Percentiles rank a stretch among this genome's conserved stretches.
These are phyloP conservation scores for Drosophila pegasa DNA, from an alignment of 2,888 invertebrate genomes.

Conservation along the genomic window DNA sequence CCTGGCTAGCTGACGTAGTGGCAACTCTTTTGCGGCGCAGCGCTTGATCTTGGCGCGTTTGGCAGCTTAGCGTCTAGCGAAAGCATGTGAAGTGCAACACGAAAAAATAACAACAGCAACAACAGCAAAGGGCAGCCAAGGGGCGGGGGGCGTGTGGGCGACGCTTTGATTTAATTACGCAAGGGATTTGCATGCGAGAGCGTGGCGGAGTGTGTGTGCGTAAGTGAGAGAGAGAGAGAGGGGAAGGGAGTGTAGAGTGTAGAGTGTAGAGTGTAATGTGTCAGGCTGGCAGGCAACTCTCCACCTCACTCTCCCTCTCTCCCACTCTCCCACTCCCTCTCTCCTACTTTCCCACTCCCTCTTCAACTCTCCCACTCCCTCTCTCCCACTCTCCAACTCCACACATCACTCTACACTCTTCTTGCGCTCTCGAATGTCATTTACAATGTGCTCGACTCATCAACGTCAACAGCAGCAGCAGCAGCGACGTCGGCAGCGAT, in stretches of 20 bases:
- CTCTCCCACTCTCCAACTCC: conserved; percentile 15
- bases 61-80: conserved; percentile 57
- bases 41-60: conserved; percentile 50
- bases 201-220: neutral
- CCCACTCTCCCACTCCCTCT: neutral
- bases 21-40: conserved; percentile 46
- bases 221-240: neutral
- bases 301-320: too few species aligned
- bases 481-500: conserved; percentile 24
- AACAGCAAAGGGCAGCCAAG: conserved; percentile 16
- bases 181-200: conserved; percentile 44
- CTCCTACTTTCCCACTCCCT: conserved; percentile 17
- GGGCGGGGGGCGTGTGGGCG: too few species aligned
- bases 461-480: conserved; percentile 63
- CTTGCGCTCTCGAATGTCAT: conserved; percentile 63
- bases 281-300: too few species aligned
- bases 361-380: neutral
- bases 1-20: conserved; percentile 48
- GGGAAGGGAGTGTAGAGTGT: neutral
- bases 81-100: conserved; percentile 21
- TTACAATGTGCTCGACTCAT: conserved; percentile 74
- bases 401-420: conserved; percentile 18
- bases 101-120: neutral
- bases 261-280: conserved; percentile 30
- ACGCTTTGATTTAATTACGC: conserved; percentile 61